phyloP scores from a whole-genome alignment of 2,797 vertebrate species.

The Poecilia velifera region DNA sequence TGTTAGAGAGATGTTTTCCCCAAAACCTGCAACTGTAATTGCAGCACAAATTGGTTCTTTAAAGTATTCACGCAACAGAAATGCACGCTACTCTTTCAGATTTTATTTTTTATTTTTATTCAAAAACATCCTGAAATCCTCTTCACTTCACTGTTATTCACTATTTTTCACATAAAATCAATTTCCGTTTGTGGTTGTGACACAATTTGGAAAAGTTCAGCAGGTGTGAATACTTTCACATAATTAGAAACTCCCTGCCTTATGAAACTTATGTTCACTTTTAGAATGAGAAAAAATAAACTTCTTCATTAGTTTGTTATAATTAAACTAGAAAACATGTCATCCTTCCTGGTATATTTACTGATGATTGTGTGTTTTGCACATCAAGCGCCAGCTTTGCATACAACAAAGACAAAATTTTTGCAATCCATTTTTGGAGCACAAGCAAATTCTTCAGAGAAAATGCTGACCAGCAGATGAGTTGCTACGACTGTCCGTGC shows the following conservation, averaged over 20 bases:
- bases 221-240: background rate
- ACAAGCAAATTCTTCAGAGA: conserved; percentile 74
- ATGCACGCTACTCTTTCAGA: background rate
- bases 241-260: conserved; percentile 35
- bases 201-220: background rate
- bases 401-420: conserved; percentile 49
- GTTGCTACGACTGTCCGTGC: conserved; percentile 65
- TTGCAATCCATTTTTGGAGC: conserved; percentile 58
- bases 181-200: background rate
- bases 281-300: conserved; percentile 16
- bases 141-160: background rate
- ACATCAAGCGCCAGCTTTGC: conserved; percentile 48
- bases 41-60: background rate
- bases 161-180: background rate
- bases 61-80: background rate
- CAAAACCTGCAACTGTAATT: background rate
- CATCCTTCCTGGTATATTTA: conserved; percentile 35
- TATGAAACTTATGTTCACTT: conserved; percentile 15
- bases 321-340: conserved; percentile 22
- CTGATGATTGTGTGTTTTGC: conserved; percentile 60
- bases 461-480: conserved; percentile 79
- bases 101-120: background rate
- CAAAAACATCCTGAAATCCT: background rate
- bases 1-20: background rate
- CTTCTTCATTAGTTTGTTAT: conserved; percentile 2